A percentile compares a stretch with the other conserved stretches of the same genome.
These are phyloP conservation scores for Nannospalax galili DNA, from an alignment of 2,113 vertebrate species.

Conservation along the genomic window DNA sequence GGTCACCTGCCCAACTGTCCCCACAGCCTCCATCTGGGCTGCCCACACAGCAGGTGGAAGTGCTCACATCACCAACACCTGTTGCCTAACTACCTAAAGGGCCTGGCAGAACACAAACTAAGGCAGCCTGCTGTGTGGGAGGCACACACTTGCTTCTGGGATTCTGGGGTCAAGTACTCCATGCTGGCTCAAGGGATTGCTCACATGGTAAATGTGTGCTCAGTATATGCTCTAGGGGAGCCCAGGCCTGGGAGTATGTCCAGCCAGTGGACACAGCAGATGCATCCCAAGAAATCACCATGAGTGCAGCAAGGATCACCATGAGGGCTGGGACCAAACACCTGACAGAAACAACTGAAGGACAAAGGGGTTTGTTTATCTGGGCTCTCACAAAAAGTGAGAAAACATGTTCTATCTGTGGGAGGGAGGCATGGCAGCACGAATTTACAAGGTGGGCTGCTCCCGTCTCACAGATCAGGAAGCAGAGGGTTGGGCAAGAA, in stretches of 20 bases:
- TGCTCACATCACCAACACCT: conserved; percentile 86
- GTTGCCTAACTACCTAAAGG: conserved; percentile 52
- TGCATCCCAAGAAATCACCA: background rate
- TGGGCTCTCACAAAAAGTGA: background rate
- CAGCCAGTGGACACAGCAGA: background rate
- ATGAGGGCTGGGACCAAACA: background rate
- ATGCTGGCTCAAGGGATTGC: background rate
- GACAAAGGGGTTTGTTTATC: background rate
- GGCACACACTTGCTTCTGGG: background rate
- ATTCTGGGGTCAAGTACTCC: background rate
- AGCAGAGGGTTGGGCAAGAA: background rate
- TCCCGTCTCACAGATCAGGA: background rate
- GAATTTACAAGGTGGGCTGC: background rate
- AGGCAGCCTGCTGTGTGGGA: background rate
- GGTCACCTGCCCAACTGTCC: conserved; percentile 90
- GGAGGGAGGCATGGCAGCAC: background rate
- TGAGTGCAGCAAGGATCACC: too few species aligned
- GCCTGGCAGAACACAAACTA: background rate
- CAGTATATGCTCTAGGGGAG: fast-evolving
- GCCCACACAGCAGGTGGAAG: conserved; percentile 89
- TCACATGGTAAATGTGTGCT: too few species aligned
- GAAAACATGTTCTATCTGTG: too few species aligned
- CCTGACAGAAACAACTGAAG: background rate
- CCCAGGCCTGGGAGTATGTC: background rate
- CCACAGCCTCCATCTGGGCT: conserved; percentile 87